Conservation (phyloP, 2,888 invertebrate genomes). For the Priapulus caudatus region DNA sequence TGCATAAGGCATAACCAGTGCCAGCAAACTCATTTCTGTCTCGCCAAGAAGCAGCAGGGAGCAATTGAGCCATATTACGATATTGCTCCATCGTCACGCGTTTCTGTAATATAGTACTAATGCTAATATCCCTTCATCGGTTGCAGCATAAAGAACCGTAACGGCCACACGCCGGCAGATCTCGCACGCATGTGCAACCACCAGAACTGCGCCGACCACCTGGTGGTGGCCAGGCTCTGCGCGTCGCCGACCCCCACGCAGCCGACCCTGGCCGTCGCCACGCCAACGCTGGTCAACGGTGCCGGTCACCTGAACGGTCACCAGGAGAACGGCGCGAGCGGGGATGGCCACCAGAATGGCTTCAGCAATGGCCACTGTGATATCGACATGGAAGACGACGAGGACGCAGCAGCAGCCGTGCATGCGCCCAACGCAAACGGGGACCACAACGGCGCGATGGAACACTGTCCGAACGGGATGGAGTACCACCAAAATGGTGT, state of each 20-base stretch:
- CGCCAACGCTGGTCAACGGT: neutral
- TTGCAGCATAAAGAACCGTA: slow-evolving; percentile 29
- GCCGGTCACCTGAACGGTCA: neutral
- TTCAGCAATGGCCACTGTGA: slow-evolving; percentile 14
- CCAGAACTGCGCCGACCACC: slow-evolving; percentile 26
- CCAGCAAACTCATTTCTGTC: too few relatives aligned
- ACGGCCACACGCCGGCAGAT: slow-evolving; percentile 25
- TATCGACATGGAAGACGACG: slow-evolving; percentile 17
- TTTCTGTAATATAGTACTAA: slow-evolving; percentile 1
- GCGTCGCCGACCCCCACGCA: neutral
- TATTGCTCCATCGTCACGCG: neutral
- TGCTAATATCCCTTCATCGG: slow-evolving; percentile 7
- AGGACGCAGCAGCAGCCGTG: neutral
- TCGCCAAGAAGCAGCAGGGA: too few relatives aligned
- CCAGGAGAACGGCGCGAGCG: neutral
- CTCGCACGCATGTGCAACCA: slow-evolving; percentile 26
- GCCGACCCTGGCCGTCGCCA: neutral
- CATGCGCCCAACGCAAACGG: too few relatives aligned
- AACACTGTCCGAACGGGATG: neutral
- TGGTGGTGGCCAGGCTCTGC: slow-evolving; percentile 16
- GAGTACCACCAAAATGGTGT: neutral
- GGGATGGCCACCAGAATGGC: neutral
- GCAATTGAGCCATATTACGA: slow-evolving; percentile 12
- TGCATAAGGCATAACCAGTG: too few relatives aligned
- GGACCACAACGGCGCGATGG: too few relatives aligned